These are phyloP conservation scores for Siniperca chuatsi DNA, from an alignment of 2,113 vertebrate genomes.

Conservation along the genomic window DNA sequence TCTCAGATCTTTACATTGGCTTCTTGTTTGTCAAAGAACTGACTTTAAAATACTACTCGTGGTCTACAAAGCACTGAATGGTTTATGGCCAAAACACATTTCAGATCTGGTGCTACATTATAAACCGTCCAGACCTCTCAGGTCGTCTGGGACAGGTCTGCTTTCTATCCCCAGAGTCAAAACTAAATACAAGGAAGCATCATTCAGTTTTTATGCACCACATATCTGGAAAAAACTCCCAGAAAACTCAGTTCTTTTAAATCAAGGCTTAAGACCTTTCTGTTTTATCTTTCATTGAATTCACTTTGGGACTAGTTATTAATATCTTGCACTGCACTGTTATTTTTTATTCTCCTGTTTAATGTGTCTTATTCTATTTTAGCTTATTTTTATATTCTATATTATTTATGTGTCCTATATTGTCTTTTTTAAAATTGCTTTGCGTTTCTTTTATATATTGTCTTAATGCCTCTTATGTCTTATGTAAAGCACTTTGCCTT, in stretches of 20 bases:
- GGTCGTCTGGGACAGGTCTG: not conserved
- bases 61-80: not conserved
- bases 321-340: not conserved
- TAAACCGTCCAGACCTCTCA: not conserved
- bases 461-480: constrained; percentile 5
- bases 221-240: not conserved
- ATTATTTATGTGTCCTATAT: not conserved
- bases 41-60: not conserved
- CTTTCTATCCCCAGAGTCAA: not conserved
- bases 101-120: not conserved
- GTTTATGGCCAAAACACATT: not conserved
- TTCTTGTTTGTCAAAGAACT: not conserved
- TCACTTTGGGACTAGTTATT: not conserved
- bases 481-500: constrained; percentile 9
- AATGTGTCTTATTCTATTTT: not conserved
- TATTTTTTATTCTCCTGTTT: not conserved
- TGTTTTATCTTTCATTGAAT: not conserved
- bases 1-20: not conserved
- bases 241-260: not conserved
- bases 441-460: not conserved
- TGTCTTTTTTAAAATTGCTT: constrained; percentile 3
- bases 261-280: not conserved
- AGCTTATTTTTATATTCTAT: not conserved
- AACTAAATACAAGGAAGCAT: not conserved
- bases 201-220: not conserved